Percentiles rank a stretch among this genome's conserved stretches.
These are phyloP conservation scores for Halcyon malimbica DNA, from an alignment of 2,113 vertebrate genomes.

Conservation along the genomic window DNA sequence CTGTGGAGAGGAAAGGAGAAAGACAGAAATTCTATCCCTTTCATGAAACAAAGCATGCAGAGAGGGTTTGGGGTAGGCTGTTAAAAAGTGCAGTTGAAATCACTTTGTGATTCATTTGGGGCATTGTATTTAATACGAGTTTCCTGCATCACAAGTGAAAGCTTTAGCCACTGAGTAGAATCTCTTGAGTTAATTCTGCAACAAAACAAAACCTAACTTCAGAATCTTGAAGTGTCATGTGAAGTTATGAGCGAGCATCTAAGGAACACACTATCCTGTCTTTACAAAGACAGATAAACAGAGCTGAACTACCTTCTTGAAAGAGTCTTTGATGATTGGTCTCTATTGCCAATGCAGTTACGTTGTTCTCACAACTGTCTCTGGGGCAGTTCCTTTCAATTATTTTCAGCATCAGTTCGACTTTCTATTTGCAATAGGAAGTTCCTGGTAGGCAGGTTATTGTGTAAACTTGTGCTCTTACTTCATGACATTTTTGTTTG, in stretches of 20 bases:
- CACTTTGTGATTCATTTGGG: neutral
- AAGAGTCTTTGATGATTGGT: neutral
- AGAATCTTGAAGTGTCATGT: neutral
- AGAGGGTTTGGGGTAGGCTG: neutral
- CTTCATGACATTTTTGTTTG: neutral
- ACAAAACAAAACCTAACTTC: neutral
- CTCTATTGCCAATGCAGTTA: neutral
- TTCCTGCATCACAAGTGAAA: neutral
- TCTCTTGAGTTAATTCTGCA: neutral
- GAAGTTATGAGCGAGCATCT: neutral
- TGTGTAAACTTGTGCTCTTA: neutral
- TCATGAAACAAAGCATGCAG: neutral
- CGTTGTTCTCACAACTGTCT: neutral
- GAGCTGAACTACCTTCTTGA: rapidly evolving
- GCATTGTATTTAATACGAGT: neutral
- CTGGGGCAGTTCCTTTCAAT: neutral
- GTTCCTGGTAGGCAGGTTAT: neutral
- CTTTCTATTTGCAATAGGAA: neutral
- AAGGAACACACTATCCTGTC: too few relatives aligned
- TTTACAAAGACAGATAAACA: neutral
- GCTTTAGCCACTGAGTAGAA: neutral
- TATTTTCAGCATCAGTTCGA: neutral
- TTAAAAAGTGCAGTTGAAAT: neutral
- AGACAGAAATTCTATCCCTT: neutral
- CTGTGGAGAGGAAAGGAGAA: neutral